phyloP scores from a whole-genome alignment of 2,113 vertebrate species.

The Caracal caracal region DNA sequence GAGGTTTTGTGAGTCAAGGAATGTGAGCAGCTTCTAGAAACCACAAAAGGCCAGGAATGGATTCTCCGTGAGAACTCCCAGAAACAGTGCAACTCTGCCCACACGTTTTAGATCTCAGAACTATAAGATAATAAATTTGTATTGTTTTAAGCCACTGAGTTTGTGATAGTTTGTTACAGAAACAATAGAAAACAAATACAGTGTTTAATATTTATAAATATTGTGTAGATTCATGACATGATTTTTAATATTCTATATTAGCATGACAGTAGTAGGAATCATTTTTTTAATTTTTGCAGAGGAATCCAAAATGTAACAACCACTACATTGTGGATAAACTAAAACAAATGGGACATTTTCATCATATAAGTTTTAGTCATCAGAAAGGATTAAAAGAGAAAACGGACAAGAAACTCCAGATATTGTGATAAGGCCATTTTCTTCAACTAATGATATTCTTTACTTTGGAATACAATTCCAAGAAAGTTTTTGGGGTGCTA shows the following conservation, averaged over 20 bases:
- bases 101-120: neutral
- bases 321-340: neutral
- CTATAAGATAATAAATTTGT: neutral
- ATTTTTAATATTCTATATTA: neutral
- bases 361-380: neutral
- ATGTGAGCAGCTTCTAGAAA: neutral
- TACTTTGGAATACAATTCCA: conserved; percentile 18
- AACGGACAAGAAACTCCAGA: neutral
- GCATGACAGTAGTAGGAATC: neutral
- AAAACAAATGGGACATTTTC: neutral
- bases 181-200: neutral
- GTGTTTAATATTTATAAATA: neutral
- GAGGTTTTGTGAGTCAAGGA: neutral
- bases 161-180: neutral
- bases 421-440: neutral
- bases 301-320: neutral
- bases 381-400: neutral
- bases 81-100: neutral
- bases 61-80: neutral
- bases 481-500: neutral
- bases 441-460: neutral
- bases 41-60: neutral
- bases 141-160: neutral
- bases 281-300: neutral
- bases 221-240: neutral